These are phyloP conservation scores for Microctonus brassicae DNA, from an alignment of 2,888 invertebrate species.

Conservation along the genomic window DNA sequence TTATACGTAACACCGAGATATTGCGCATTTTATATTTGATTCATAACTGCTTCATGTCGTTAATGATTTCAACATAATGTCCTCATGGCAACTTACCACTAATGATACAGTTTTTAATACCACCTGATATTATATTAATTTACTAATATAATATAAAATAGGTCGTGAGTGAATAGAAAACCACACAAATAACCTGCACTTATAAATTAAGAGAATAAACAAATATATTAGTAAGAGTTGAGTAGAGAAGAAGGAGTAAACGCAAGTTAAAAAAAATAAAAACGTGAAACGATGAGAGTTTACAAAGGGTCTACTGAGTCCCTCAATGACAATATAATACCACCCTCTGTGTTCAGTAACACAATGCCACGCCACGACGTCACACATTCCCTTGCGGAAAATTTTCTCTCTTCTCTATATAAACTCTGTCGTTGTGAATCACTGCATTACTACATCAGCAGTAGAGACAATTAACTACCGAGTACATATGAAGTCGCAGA, in stretches of 20 bases:
- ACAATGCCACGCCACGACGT: constrained; percentile 4
- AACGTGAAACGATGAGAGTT: neutral
- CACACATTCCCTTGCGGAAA: neutral
- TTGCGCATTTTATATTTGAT: neutral
- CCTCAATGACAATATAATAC: constrained; percentile 10
- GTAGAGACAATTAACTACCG: constrained; percentile 15
- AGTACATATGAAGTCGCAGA: neutral
- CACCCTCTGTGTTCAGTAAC: neutral
- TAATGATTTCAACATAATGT: neutral
- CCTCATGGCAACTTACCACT: neutral
- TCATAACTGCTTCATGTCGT: neutral
- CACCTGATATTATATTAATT: neutral
- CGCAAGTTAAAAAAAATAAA: neutral
- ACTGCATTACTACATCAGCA: constrained; percentile 9
- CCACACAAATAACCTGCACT: no score
- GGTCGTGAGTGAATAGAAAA: no score
- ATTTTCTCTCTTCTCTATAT: constrained; percentile 4
- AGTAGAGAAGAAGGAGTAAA: neutral
- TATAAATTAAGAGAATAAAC: no score
- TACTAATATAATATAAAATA: no score
- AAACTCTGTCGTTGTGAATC: neutral
- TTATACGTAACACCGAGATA: neutral
- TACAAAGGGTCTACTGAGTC: neutral
- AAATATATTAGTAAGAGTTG: neutral
- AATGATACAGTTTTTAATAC: no score